Base-by-base conservation (phyloP, 2,113 vertebrate species). In the Tachysurus vachellii region DNA sequence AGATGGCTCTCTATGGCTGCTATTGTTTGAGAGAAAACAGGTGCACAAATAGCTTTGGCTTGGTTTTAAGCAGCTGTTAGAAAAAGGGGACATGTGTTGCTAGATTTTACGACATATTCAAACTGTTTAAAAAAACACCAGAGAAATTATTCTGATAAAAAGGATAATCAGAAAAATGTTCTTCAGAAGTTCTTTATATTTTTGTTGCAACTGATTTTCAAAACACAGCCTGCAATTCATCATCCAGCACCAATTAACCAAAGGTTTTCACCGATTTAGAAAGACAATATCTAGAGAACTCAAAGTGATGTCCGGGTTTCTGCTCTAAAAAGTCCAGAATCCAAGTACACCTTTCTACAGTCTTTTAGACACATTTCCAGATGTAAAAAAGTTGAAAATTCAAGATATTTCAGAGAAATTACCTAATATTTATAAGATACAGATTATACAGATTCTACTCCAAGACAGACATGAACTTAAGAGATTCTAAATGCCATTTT, bases 11-110 rank as follows among this genome's bases (percentile, higher is more conserved):
- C 68, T 88, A 84, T 86, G 84, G 81, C 53, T 47, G 62, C 86
- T 53, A 87, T 77, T 85, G 79, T 83, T 77, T 89, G 83, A 79
- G 42, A 82, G 84, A 80, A 85, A 89, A 88, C 86, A 89, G 89
- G 86, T 88, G 89, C 62, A 9, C 80, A 77, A 73, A 85, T 77
- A 80, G 64, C 17, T 90, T 88, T 88, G 71, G 44, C 68, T 73
- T 71, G 73, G 66, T 83, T 64, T 88, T 64, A 75, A 50, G 70
- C 84, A 84, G 80, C 68, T 80, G 31, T 80, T 75, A 44, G 53
- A 76, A 75, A 75, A 76, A 56, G 6, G 36, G 53, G 28, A 70
- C 61, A 70, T 76, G 56, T 83, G 79, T 79, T 50, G 19, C 28
- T 81, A 83, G 14, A 71, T 59, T 84, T 59, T 66, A 19, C 28